A percentile compares a stretch with the other conserved stretches of the same genome.
Conservation (phyloP, 2,888 invertebrate species). For the Choreutis nemorana region DNA sequence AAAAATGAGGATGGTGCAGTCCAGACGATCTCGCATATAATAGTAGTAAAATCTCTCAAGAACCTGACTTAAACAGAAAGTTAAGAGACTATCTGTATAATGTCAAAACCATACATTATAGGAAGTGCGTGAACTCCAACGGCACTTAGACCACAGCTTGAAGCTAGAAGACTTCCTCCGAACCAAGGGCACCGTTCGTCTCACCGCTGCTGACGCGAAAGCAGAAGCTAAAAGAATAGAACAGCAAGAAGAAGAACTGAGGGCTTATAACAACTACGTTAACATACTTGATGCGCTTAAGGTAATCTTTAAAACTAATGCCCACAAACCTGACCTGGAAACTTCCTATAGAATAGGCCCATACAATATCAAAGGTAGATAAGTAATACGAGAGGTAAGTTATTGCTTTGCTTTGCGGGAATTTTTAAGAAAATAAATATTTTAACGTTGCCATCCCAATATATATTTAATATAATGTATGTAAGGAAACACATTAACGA, state of each 20-base stretch:
- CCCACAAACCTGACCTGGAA: too few relatives aligned
- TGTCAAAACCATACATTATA: slow-evolving; percentile 17
- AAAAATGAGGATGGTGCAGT: too few relatives aligned
- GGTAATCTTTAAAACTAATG: slow-evolving; percentile 34
- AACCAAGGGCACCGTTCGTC: slow-evolving; percentile 82
- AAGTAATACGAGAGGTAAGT: too few relatives aligned
- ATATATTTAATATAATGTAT: too few relatives aligned
- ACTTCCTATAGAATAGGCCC: too few relatives aligned
- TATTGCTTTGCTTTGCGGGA: too few relatives aligned
- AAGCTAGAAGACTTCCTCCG: slow-evolving; percentile 86
- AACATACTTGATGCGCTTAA: slow-evolving; percentile 79
- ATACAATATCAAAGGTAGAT: too few relatives aligned
- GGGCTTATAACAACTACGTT: slow-evolving; percentile 76
- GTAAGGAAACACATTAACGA: too few relatives aligned
- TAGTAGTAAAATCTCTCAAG: neutral
- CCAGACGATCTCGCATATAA: slow-evolving; percentile 30
- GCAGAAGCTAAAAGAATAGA: slow-evolving; percentile 74
- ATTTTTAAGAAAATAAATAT: too few relatives aligned
- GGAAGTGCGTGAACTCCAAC: slow-evolving; percentile 88
- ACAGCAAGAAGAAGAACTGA: slow-evolving; percentile 73
- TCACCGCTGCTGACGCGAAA: slow-evolving; percentile 78
- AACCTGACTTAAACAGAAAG: neutral
- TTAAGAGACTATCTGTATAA: neutral
- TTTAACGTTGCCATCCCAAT: too few relatives aligned
- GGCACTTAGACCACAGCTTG: slow-evolving; percentile 85